phyloP scores from a whole-genome alignment of 2,113 vertebrate species.

The Xenopus laevis region DNA sequence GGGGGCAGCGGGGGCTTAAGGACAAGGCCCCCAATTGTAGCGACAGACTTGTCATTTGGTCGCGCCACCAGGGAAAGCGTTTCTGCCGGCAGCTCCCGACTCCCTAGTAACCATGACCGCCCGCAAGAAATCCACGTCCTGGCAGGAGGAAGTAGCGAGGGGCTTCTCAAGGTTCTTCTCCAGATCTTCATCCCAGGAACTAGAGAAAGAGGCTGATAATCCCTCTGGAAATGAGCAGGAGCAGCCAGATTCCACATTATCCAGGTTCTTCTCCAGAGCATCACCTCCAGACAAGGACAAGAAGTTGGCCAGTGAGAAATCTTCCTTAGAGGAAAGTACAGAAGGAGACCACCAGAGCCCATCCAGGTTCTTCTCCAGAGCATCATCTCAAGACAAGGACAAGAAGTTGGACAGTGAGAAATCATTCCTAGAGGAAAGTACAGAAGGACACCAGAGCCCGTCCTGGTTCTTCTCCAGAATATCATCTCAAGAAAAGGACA shows the following conservation, averaged over 20 bases:
- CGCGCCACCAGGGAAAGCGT: neutral
- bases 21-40: too few species aligned
- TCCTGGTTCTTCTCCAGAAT: too few species aligned
- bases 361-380: conserved; percentile 16
- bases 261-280: conserved; percentile 16
- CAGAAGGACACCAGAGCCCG: too few species aligned
- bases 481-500: too few species aligned
- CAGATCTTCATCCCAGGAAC: conserved; percentile 55
- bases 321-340: too few species aligned
- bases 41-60: too few species aligned
- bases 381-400: neutral
- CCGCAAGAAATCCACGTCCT: conserved; percentile 58
- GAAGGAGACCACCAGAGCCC: too few species aligned
- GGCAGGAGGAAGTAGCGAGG: conserved; percentile 56
- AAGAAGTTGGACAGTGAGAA: conserved; percentile 15
- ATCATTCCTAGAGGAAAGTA: neutral
- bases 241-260: neutral
- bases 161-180: conserved; percentile 63
- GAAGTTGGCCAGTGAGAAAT: too few species aligned
- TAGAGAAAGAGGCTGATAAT: conserved; percentile 17
- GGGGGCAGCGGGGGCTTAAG: too few species aligned
- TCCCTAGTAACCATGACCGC: conserved; percentile 63
- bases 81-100: neutral
- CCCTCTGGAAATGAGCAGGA: conserved; percentile 18
- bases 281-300: neutral